These are phyloP conservation scores for Drosophila repleta DNA, from an alignment of 1,140 invertebrate species.

Conservation along the genomic window DNA sequence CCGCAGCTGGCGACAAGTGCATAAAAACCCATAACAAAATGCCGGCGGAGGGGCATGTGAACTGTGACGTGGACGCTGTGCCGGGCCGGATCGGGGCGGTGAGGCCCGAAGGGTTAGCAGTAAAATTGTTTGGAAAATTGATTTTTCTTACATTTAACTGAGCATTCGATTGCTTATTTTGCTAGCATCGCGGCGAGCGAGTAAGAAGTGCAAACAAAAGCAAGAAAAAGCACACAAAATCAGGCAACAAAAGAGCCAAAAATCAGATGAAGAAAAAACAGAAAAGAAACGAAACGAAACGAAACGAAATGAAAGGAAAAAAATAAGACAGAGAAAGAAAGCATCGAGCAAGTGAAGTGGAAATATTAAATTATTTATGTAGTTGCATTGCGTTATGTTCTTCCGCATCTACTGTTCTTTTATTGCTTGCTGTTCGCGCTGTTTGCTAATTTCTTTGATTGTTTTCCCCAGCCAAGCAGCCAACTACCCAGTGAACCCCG, in stretches of 20 bases:
- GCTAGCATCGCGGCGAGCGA: conserved; percentile 51
- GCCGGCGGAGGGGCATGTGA: conserved; percentile 29
- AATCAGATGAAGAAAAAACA: background rate
- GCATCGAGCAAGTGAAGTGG: conserved; percentile 68
- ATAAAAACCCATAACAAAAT: conserved; percentile 73
- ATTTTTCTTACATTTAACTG: conserved; percentile 83
- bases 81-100: no score
- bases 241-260: conserved; percentile 2
- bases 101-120: conserved; percentile 38
- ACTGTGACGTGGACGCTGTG: background rate
- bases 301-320: conserved; percentile 33
- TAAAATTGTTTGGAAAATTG: conserved; percentile 83
- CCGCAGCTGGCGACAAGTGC: conserved; percentile 81
- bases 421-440: conserved; percentile 61
- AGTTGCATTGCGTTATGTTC: conserved; percentile 79
- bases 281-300: conserved; percentile 18
- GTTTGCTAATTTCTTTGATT: conserved; percentile 82
- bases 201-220: conserved; percentile 61
- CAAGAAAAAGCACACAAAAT: conserved; percentile 33
- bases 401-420: conserved; percentile 56
- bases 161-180: conserved; percentile 83
- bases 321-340: background rate
- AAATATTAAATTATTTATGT: conserved; percentile 83
- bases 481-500: no score
- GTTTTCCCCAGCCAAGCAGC: conserved; percentile 64